Evolutionary conservation across 1,140 invertebrate species (phyloP).

Genomic region (Whitmania pigra): DNA sequence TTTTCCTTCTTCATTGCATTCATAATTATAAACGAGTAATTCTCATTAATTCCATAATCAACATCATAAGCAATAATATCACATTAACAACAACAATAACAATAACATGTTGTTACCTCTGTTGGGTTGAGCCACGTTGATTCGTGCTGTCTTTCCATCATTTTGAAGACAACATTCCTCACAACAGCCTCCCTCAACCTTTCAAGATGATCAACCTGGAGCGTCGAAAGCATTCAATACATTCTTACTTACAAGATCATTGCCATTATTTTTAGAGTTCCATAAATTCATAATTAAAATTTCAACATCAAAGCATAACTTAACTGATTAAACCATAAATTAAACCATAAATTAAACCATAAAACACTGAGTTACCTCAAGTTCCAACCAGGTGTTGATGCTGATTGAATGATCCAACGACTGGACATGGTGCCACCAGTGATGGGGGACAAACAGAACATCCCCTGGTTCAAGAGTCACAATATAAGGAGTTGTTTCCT

Average conservation of each 20-base stretch:
- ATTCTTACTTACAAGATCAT: neutral
- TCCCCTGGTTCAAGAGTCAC: slow-evolving; percentile 66
- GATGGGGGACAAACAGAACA: slow-evolving; percentile 69
- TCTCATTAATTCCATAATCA: neutral
- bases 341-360: too few relatives aligned
- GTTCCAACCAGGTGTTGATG: slow-evolving; percentile 69
- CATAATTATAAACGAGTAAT: neutral
- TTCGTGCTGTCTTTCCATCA: neutral
- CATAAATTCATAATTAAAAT: neutral
- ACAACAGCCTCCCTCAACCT: slow-evolving; percentile 14
- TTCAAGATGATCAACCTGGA: slow-evolving; percentile 1
- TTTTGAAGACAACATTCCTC: slow-evolving; percentile 1
- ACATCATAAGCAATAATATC: neutral
- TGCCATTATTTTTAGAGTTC: neutral
- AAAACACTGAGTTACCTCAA: slow-evolving; percentile 26
- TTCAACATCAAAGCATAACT: neutral
- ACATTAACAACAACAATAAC: neutral
- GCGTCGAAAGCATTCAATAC: neutral
- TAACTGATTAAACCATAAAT: neutral
- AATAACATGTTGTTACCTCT: slow-evolving; percentile 8
- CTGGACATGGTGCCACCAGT: slow-evolving; percentile 95
- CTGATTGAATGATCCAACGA: slow-evolving; percentile 57
- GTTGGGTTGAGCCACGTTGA: slow-evolving; percentile 17
- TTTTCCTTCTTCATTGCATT: neutral
- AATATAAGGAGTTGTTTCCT: slow-evolving; percentile 44